Percentiles rank a stretch among this genome's conserved stretches.
Conservation (phyloP, 2,888 invertebrate species). For the Mechanitis messenoides region DNA sequence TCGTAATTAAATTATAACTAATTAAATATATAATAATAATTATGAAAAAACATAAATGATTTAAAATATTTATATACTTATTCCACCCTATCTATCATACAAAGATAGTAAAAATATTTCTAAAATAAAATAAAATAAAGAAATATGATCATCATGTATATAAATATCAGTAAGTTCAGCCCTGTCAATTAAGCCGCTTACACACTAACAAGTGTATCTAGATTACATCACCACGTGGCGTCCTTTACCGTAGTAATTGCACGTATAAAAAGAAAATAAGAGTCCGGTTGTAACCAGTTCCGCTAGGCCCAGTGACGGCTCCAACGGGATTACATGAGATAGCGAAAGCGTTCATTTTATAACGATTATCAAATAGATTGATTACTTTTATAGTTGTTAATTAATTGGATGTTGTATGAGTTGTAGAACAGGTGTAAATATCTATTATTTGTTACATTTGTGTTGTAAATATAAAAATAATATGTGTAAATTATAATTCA, state of each 20-base stretch:
- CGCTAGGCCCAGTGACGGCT: slow-evolving; percentile 62
- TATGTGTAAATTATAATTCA: too few species aligned
- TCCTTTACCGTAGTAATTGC: slow-evolving; percentile 59
- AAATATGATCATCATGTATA: too few species aligned
- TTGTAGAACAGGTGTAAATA: not conserved
- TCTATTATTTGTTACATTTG: too few species aligned
- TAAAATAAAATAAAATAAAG: too few species aligned
- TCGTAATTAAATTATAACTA: too few species aligned
- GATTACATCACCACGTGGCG: slow-evolving; percentile 56
- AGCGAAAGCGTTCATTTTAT: slow-evolving; percentile 20
- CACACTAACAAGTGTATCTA: not conserved
- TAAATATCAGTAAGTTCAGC: too few species aligned
- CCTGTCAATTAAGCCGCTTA: not conserved
- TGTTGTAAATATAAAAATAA: too few species aligned
- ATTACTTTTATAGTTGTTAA: not conserved
- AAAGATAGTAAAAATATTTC: too few species aligned
- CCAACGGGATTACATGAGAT: slow-evolving; percentile 31
- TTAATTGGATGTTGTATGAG: slow-evolving; percentile 8
- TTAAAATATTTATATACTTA: too few species aligned
- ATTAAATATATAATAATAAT: too few species aligned
- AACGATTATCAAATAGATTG: slow-evolving; percentile 2
- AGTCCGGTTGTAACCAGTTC: slow-evolving; percentile 54
- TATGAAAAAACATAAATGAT: too few species aligned
- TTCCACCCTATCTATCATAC: too few species aligned
- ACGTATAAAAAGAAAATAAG: slow-evolving; percentile 62